Conservation (phyloP, 2,113 vertebrate species). For the Takifugu flavidus region DNA sequence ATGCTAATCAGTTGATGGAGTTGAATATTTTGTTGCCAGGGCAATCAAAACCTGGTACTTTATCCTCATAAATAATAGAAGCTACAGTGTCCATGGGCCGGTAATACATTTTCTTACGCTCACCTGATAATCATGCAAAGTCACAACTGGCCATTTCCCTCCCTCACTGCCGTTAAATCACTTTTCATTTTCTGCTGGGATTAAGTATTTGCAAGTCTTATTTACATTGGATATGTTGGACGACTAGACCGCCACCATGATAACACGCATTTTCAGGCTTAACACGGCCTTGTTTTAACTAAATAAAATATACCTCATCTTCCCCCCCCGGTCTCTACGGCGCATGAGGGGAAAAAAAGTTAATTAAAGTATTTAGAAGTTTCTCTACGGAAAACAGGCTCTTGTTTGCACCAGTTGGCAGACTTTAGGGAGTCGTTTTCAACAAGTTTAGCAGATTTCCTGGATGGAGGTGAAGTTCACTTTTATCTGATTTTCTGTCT, state of each 20-base stretch:
- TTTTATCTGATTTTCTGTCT: background rate
- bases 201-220: constrained; percentile 51
- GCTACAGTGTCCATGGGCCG: background rate
- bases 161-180: constrained; percentile 35
- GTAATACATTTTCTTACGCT: constrained; percentile 17
- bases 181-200: constrained; percentile 48
- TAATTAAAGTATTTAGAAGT: constrained; percentile 47
- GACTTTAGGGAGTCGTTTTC: constrained; percentile 24
- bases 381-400: constrained; percentile 29
- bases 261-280: constrained; percentile 23
- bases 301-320: constrained; percentile 44
- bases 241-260: constrained; percentile 23
- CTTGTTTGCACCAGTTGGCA: constrained; percentile 44
- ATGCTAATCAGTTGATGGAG: no score
- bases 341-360: constrained; percentile 21
- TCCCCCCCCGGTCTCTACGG: constrained; percentile 36
- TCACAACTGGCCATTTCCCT: constrained; percentile 38
- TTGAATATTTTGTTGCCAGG: no score
- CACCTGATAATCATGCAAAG: constrained; percentile 47
- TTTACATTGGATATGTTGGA: constrained; percentile 57
- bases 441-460: background rate
- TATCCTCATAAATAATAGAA: constrained; percentile 26
- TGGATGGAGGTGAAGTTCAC: background rate
- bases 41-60: background rate
- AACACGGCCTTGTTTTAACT: constrained; percentile 26